Base-by-base conservation (phyloP, 2,113 vertebrate species). In the Stomatorhinus ivindoensis region DNA sequence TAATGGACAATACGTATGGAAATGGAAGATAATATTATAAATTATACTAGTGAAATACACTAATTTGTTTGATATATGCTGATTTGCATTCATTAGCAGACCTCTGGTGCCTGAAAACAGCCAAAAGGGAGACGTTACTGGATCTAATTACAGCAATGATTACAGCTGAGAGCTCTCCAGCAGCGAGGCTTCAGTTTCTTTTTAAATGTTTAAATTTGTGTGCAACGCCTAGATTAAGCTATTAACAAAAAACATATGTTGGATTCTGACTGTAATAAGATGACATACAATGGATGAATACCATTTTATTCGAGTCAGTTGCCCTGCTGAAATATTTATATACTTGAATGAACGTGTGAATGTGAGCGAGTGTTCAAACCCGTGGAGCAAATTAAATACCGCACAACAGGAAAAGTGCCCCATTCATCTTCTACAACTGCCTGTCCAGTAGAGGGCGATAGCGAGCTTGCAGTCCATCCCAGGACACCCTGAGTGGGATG, bases 81-180 rank as follows among this genome's bases (percentile, higher is more conserved):
- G 15, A 88, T 88, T n/a, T 88, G 61, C 87, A 88, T 88, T 88
- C 39, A 47, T 88, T 88, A 73, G 55, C 17, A 21, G 87, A 65
- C 39, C 55, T 73, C 87, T 10, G 46, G 24, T 47, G 87, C 58
- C 39, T 76, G 42, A 47, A 73, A 73, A 73, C 58, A 58, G 27
- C 39, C 87, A 88, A 65, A 88, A 61, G 39, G 39, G 65, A 61
- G 51, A 88, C 11, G 27, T 88, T 88, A 88, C 87, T 42, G 39
- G 55, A 88, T 42, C 55, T 88, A 88, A 47, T 88, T 48, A 73
- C 87, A 73, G 39, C 35, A 21, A n/a, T n/a, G 61, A 73, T 73
- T n/a, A 21, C 42, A 58, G 42, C 35, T 69, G 44, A 58, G 61
- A 53, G 55, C 61, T 76, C 46, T 50, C 42, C 46, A 80, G 48